phyloP scores from a whole-genome alignment of 2,113 vertebrate genomes.

The Empidonax alnorum region DNA sequence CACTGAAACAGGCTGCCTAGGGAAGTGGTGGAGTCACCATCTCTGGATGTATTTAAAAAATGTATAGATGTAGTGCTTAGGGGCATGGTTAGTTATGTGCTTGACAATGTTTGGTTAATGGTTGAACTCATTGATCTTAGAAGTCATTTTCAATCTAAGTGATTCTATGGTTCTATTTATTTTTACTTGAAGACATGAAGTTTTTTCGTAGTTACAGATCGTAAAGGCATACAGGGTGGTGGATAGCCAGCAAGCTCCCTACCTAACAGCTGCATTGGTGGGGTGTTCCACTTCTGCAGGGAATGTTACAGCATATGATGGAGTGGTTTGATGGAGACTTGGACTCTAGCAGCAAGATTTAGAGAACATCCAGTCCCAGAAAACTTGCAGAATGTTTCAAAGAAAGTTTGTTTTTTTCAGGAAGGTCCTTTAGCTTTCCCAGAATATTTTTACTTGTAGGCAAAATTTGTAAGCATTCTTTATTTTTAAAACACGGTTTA shows the following conservation, averaged over 20 bases:
- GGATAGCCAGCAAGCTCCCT: neutral
- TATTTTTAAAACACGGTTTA: slow-evolving; percentile 24
- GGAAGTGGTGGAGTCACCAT: neutral
- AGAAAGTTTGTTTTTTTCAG: slow-evolving; percentile 15
- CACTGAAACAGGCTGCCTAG: neutral
- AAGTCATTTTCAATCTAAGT: neutral
- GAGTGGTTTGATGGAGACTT: neutral
- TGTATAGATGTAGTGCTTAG: fast-evolving
- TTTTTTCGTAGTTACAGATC: neutral
- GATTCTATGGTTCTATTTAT: neutral
- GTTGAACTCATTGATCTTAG: neutral
- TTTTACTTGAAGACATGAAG: neutral
- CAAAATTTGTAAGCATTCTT: slow-evolving; percentile 56
- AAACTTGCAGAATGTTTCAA: slow-evolving; percentile 25
- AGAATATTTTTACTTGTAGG: slow-evolving; percentile 34
- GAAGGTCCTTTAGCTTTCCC: slow-evolving; percentile 33
- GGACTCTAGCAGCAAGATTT: neutral
- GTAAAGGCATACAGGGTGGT: neutral
- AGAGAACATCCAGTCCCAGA: slow-evolving; percentile 22
- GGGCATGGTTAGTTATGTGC: neutral
- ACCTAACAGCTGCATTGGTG: neutral
- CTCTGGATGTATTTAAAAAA: neutral
- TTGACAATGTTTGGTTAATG: neutral
- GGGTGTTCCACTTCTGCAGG: neutral
- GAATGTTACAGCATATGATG: neutral